Conservation (phyloP, 2,888 invertebrate genomes). For the Trichacis sp. region DNA sequence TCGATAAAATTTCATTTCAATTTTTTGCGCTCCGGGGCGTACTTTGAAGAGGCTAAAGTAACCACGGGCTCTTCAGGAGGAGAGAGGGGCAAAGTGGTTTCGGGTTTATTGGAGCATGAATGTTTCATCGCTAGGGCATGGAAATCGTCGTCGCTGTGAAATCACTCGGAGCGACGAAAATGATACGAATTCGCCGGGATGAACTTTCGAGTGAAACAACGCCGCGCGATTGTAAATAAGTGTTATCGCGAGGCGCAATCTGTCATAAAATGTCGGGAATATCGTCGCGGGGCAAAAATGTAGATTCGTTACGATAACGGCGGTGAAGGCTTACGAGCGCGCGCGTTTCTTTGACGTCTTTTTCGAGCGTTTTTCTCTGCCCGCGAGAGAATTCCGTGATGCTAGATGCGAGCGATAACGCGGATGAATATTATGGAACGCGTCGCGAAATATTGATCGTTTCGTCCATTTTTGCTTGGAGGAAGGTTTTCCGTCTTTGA, state of each 20-base stretch:
- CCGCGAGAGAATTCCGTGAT: conserved; percentile 2
- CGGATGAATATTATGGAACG: conserved; percentile 7
- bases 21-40: neutral
- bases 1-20: neutral
- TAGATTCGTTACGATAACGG: conserved; percentile 16
- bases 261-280: conserved; percentile 16
- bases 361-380: conserved; percentile 8
- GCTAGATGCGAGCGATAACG: conserved; percentile 8
- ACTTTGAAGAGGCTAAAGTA: no score
- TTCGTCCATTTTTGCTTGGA: no score
- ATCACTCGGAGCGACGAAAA: neutral
- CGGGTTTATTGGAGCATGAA: neutral
- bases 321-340: conserved; percentile 11
- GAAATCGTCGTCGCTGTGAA: neutral
- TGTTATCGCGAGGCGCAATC: conserved; percentile 22
- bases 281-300: conserved; percentile 5
- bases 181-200: neutral
- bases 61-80: no score
- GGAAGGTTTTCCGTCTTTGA: neutral
- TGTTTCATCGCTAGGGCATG: neutral
- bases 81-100: neutral
- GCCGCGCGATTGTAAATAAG: conserved; percentile 24
- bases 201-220: neutral
- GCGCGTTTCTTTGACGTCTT: conserved; percentile 16
- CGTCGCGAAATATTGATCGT: neutral